Percentiles rank a stretch among this genome's conserved stretches.
These are phyloP conservation scores for Nomia melanderi DNA, from an alignment of 1,140 invertebrate species.

Conservation along the genomic window DNA sequence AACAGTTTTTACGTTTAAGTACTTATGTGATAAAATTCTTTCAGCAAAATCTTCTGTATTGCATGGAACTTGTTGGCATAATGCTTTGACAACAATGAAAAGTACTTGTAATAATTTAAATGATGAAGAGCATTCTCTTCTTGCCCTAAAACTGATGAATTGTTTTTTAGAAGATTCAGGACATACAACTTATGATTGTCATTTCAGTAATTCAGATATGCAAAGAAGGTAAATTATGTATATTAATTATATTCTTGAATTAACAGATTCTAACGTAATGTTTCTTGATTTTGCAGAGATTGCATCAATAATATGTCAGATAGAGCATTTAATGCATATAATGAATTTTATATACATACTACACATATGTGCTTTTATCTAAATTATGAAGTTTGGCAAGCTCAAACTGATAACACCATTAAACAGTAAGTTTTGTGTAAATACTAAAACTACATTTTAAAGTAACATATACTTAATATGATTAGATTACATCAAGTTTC, in stretches of 20 bases:
- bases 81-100: conserved; percentile 81
- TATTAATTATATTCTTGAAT: background rate
- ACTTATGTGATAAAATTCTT: conserved; percentile 18
- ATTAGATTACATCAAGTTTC: conserved; percentile 79
- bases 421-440: conserved; percentile 69
- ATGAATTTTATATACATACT: conserved; percentile 86
- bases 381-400: conserved; percentile 85
- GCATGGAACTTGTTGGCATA: conserved; percentile 85
- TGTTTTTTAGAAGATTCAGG: conserved; percentile 86
- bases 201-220: conserved; percentile 72
- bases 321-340: conserved; percentile 83
- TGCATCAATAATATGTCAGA: conserved; percentile 84
- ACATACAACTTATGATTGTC: conserved; percentile 81
- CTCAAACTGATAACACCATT: conserved; percentile 83
- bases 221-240: conserved; percentile 66
- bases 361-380: conserved; percentile 87
- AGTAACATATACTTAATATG: conserved; percentile 32
- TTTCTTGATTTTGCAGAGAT: conserved; percentile 66
- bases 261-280: conserved; percentile 7
- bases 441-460: background rate
- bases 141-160: conserved; percentile 85
- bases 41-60: conserved; percentile 77
- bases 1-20: conserved; percentile 2
- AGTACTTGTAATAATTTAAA: conserved; percentile 82
- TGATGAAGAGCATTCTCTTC: conserved; percentile 83